Conservation (phyloP, 2,113 vertebrate genomes). For the Phyllostomus discolor region DNA sequence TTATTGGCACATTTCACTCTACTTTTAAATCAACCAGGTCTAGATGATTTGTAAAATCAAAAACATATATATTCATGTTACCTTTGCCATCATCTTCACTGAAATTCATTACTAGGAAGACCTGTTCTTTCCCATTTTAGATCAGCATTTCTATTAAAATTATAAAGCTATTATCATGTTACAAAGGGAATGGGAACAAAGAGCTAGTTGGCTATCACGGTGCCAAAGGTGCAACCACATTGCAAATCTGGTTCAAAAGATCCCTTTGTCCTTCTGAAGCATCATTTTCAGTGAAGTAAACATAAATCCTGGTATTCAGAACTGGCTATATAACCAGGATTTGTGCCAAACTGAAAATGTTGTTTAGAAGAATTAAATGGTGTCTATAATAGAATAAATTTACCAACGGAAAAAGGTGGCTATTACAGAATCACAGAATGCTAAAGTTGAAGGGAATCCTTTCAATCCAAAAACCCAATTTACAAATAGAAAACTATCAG, state of each 20-base stretch:
- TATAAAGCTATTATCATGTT: neutral
- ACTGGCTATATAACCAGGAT: neutral
- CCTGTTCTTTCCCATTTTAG: constrained; percentile 5
- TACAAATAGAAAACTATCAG: neutral
- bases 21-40: constrained; percentile 10
- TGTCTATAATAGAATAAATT: neutral
- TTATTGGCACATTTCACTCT: neutral
- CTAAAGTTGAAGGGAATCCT: neutral
- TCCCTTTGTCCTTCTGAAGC: neutral
- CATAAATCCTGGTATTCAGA: neutral
- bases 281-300: constrained; percentile 10
- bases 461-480: neutral
- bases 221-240: neutral
- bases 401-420: neutral
- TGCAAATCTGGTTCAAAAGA: neutral
- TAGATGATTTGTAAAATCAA: constrained; percentile 6
- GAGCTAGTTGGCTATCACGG: neutral
- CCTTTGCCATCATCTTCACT: neutral
- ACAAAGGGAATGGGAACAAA: neutral
- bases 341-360: neutral
- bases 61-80: neutral
- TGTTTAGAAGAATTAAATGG: neutral
- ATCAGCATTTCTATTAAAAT: neutral
- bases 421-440: neutral
- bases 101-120: neutral